Evolutionary conservation across 2,113 vertebrate species (phyloP).

Genomic region (Aptenodytes patagonicus): DNA sequence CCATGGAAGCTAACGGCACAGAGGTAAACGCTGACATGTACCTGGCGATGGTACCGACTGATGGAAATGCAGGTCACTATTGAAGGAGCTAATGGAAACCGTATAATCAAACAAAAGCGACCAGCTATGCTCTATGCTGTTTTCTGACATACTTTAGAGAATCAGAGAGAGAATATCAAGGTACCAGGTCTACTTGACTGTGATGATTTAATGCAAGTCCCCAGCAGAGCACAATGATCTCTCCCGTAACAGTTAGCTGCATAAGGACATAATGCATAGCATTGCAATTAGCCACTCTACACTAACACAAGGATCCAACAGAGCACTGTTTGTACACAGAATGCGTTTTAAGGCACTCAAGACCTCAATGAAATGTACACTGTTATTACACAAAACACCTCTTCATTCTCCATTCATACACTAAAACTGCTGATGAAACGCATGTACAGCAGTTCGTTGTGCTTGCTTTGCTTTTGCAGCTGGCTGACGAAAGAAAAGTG

Average conservation of each 20-base stretch:
- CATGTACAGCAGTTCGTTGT: neutral
- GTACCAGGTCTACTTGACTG: neutral
- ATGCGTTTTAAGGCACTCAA: neutral
- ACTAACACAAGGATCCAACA: neutral
- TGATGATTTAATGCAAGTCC: rapidly evolving
- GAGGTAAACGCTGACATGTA: rapidly evolving
- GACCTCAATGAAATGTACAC: rapidly evolving
- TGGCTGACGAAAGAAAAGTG: rapidly evolving
- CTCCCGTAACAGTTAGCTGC: neutral
- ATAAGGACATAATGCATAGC: neutral
- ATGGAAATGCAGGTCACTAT: rapidly evolving
- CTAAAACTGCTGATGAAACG: rapidly evolving
- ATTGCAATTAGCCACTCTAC: neutral
- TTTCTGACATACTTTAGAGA: neutral
- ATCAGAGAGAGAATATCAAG: neutral
- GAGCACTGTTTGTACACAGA: neutral
- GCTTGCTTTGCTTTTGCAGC: neutral
- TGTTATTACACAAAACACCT: rapidly evolving
- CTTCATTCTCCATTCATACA: neutral
- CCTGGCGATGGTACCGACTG: rapidly evolving
- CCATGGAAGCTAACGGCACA: rapidly evolving
- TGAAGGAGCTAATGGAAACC: neutral
- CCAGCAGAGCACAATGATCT: neutral
- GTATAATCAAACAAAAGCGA: rapidly evolving
- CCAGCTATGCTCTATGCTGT: neutral